Evolutionary conservation across 2,888 invertebrate species (phyloP).

Genomic region (Anoncus sp.): DNA sequence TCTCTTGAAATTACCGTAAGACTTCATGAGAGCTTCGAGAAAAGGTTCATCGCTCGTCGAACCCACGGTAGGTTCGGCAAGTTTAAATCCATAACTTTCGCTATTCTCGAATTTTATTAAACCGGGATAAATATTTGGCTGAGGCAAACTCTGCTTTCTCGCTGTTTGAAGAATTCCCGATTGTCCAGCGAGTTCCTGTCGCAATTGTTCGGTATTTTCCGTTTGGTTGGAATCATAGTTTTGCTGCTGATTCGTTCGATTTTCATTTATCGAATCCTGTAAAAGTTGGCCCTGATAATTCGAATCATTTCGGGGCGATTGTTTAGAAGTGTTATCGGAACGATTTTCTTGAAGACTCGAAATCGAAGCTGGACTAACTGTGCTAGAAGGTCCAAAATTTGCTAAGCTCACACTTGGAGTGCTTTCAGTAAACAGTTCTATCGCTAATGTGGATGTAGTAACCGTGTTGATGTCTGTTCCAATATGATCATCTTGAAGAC

Average conservation of each 20-base stretch:
- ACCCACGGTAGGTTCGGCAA: conserved; percentile 35
- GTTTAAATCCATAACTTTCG: conserved; percentile 49
- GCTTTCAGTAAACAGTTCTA: conserved; percentile 30
- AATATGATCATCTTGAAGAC: conserved; percentile 35
- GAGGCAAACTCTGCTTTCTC: conserved; percentile 20
- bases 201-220: background rate
- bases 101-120: conserved; percentile 37
- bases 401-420: conserved; percentile 31
- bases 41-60: conserved; percentile 64
- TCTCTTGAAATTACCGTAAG: conserved; percentile 65
- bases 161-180: conserved; percentile 10
- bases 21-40: conserved; percentile 65
- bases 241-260: conserved; percentile 13
- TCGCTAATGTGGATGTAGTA: conserved; percentile 15
- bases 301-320: conserved; percentile 18
- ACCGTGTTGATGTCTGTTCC: conserved; percentile 24
- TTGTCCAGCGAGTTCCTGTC: background rate
- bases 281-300: background rate
- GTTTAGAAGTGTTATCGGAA: conserved; percentile 1
- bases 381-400: conserved; percentile 12
- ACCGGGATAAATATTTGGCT: conserved; percentile 45
- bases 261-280: conserved; percentile 23
- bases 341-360: conserved; percentile 17
- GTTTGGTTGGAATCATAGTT: background rate
- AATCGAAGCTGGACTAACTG: background rate